Evolutionary conservation across 2,888 invertebrate species (phyloP), one percentile per base, ranked within the genome.

Genomic region (Galerucella pusilla): DNA sequence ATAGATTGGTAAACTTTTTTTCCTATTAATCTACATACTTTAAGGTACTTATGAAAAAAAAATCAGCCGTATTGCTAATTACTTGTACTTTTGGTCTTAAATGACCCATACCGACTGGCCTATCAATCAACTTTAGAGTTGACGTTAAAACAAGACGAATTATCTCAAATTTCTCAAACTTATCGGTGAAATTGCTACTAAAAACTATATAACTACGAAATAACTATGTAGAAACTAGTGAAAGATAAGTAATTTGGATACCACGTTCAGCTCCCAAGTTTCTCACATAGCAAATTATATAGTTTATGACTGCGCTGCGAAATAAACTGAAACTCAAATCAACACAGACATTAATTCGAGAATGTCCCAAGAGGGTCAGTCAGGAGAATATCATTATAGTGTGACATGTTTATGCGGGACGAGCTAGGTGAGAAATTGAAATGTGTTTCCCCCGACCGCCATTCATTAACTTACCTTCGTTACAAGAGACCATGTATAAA

Each of bases 161-260:
- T 5, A 35, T 35, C 35, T 35, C 5, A 35, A 35, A 35, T 35
- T 35, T 35, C 5, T 6, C 35, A 46, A 5, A 11, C 2, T 49
- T 49, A 11, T 14, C 12, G 6, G 52, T 52, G 2, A 52, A n/a
- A 52, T n/a, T 52, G 52, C 52, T 5, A n/a, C 52, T 52, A n/a
- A 52, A 52, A 52, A 42, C 63, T 63, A 9, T 42, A 14, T 57
- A 66, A 71, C 65, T 71, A 71, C 66, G 59, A 59, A 25, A 71
- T 66, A 71, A 66, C 59, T 71, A 71, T 65, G 65, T 57, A 65
- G 16, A 65, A 64, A 63, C 63, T 57, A 45, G 57, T 16, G 25
- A 57, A 71, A 71, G 65, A 71, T 59, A 65, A 35, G 54, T 71
- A 71, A 65, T 71, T 71, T 71, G 65, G 65, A 65, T 54, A 54